Base-by-base conservation (phyloP, 2,113 vertebrate species). In the Catharus minimus region DNA sequence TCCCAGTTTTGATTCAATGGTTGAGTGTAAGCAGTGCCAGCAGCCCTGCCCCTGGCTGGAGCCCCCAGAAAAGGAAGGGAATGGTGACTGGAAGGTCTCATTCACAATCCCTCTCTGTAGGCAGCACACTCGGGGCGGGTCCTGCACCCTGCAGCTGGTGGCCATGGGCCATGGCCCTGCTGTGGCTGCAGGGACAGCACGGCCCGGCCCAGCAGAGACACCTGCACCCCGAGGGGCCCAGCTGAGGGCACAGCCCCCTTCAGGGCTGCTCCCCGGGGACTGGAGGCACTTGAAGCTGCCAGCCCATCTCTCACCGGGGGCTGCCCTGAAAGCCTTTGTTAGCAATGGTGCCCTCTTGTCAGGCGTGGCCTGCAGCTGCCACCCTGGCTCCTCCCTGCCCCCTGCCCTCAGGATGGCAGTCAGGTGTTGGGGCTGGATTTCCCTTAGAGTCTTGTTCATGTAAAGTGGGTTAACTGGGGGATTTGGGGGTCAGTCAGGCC, bases 221-320 rank as follows among this genome's bases (percentile, higher is more conserved):
- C 41, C 88, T 44, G 67, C 0, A 0, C 52, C 53, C 62, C 16
- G 1, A 6, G 26, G 4, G 23, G 21, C 32, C 21, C 69, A 19
- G 69, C 9, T 4, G 30, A 64, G 44, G 46, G 8, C 57, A 58
- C 71, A 28, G 66, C 0, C 21, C 16, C 52, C 36, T 49, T 2
- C 66, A 36, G 62, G n/a, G 56, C 2, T 7, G 47, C 30, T 66
- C 33, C 8, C 13, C 0, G 0, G 24, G n/a, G 41, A 20, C 28
- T 32, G 28, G 10, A 2, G 23, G 5, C 33, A 33, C 33, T 33
- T 11, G 71, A 72, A 72, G 52, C 82, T 13, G 15, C 0, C 0
- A 30, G 46, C 61, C 5, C 1, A 5, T 24, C n/a, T 79, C 21
- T 0, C 16, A 11, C 10, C 7, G 0, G 3, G 43, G 39, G 56